phyloP scores from a whole-genome alignment of 2,797 vertebrate genomes.

The Toxotes lorentzi region DNA sequence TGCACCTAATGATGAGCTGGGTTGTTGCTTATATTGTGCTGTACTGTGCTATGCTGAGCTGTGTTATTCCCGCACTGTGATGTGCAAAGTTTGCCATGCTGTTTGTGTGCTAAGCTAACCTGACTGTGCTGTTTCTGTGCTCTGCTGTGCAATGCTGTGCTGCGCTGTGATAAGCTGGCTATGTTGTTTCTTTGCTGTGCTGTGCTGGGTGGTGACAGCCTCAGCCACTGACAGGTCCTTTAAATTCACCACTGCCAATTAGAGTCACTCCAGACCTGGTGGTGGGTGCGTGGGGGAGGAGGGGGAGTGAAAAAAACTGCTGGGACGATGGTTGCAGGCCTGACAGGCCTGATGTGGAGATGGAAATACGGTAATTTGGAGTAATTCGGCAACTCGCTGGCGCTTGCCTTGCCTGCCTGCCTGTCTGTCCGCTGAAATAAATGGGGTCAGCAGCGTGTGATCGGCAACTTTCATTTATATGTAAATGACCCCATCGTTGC shows the following conservation, averaged over 20 bases:
- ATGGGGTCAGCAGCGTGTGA: slow-evolving; percentile 90
- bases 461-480: slow-evolving; percentile 93
- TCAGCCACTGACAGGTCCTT: slow-evolving; percentile 84
- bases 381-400: slow-evolving; percentile 88
- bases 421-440: slow-evolving; percentile 88
- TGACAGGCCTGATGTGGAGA: slow-evolving; percentile 88
- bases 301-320: slow-evolving; percentile 62
- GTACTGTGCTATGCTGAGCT: slow-evolving; percentile 26
- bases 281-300: slow-evolving; percentile 59
- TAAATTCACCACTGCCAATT: slow-evolving; percentile 88
- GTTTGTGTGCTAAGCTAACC: slow-evolving; percentile 56
- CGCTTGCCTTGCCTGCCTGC: slow-evolving; percentile 86
- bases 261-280: slow-evolving; percentile 84
- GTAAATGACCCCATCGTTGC: slow-evolving; percentile 87
- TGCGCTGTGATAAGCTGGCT: slow-evolving; percentile 62
- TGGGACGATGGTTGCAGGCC: slow-evolving; percentile 81
- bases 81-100: slow-evolving; percentile 46
- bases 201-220: slow-evolving; percentile 79
- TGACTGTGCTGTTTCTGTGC: slow-evolving; percentile 53
- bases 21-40: slow-evolving; percentile 27
- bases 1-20: slow-evolving; percentile 36
- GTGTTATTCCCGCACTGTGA: slow-evolving; percentile 44
- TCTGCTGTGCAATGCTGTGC: slow-evolving; percentile 51
- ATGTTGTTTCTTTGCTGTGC: slow-evolving; percentile 76
- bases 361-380: slow-evolving; percentile 91